Conservation (phyloP, 2,888 invertebrate species). For the Luffia ferchaultella region DNA sequence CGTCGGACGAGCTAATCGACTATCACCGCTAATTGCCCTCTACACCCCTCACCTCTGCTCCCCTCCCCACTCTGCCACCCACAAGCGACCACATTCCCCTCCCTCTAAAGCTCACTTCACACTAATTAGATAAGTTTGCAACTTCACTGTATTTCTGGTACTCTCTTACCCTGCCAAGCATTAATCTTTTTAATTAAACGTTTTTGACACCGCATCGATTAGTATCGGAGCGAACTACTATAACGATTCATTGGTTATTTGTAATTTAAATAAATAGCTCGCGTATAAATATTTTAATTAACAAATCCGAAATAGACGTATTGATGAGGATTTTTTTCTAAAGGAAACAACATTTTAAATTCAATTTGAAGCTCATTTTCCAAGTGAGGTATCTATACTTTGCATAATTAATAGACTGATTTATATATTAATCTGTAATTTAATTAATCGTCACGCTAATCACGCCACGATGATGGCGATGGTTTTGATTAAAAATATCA, state of each 20-base stretch:
- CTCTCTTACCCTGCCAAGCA: slow-evolving; percentile 55
- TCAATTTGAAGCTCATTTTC: neutral
- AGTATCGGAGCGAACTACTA: slow-evolving; percentile 25
- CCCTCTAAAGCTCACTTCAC: slow-evolving; percentile 25
- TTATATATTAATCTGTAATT: no score
- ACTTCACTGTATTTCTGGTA: slow-evolving; percentile 62
- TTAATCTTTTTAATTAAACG: slow-evolving; percentile 67
- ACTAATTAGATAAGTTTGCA: slow-evolving; percentile 67
- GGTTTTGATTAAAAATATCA: no score
- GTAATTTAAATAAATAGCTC: slow-evolving; percentile 3
- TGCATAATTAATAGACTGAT: no score
- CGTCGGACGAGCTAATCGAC: slow-evolving; percentile 66
- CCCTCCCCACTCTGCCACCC: neutral
- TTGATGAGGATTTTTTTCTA: neutral
- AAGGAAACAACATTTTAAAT: neutral
- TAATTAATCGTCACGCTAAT: no score
- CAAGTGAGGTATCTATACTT: no score
- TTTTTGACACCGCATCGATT: slow-evolving; percentile 63
- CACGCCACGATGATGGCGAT: no score
- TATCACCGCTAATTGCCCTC: slow-evolving; percentile 65
- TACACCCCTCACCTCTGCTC: slow-evolving; percentile 32
- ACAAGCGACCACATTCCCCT: slow-evolving; percentile 15
- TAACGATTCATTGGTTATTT: no score
- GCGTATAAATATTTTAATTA: neutral
- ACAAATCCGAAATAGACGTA: neutral